Evolutionary conservation across 2,113 vertebrate species (phyloP).

Genomic region (Otolemur garnettii): DNA sequence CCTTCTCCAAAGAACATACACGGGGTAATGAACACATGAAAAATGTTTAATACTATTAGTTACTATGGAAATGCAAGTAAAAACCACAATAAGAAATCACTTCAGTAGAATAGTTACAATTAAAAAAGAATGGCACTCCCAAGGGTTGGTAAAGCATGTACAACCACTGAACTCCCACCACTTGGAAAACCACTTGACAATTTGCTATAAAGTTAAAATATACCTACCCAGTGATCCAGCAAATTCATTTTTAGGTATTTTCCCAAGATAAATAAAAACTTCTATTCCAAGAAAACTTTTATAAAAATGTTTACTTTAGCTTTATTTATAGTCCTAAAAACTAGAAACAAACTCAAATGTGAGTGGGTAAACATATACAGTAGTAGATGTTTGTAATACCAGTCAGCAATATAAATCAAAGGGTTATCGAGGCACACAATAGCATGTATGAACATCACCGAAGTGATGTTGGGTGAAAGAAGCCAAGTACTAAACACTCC

Average conservation of each 20-base stretch:
- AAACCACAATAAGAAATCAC: not conserved
- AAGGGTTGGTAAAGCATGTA: not conserved
- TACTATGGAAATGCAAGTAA: not conserved
- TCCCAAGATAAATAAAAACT: not conserved
- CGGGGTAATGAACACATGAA: not conserved
- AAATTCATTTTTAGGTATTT: not conserved
- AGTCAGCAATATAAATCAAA: not conserved
- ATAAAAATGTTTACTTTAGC: not conserved
- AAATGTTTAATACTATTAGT: not conserved
- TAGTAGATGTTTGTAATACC: not conserved
- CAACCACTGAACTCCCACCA: not conserved
- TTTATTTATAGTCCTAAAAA: not conserved
- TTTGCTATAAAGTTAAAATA: slow-evolving; percentile 23
- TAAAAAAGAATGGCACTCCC: not conserved
- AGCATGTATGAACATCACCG: not conserved
- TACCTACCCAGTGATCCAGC: not conserved
- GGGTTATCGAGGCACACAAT: not conserved
- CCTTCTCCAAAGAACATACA: not conserved
- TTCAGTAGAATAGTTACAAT: not conserved
- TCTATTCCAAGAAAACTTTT: not conserved
- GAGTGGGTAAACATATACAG: not conserved
- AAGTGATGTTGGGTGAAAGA: not conserved
- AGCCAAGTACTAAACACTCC: not conserved
- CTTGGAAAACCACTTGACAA: not conserved
- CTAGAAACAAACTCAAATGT: not conserved